Evolutionary conservation across 2,113 vertebrate species (phyloP).

Genomic region (Rutilus rutilus): DNA sequence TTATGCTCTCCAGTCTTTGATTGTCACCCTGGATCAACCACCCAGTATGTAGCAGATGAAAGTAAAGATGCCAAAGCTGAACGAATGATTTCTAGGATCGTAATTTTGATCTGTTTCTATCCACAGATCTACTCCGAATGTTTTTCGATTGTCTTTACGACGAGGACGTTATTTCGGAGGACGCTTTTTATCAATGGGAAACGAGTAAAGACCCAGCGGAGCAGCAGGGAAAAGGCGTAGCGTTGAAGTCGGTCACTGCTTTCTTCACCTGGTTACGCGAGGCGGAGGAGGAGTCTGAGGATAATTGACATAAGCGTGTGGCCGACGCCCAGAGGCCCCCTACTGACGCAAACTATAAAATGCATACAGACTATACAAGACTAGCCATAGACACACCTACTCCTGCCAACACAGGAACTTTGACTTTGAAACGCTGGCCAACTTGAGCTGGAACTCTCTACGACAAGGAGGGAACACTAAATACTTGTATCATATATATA

Average conservation of each 20-base stretch:
- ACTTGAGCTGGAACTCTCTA: slow-evolving; percentile 76
- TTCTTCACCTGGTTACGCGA: slow-evolving; percentile 99
- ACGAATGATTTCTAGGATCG: background rate
- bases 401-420: slow-evolving; percentile 75
- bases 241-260: slow-evolving; percentile 92
- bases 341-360: slow-evolving; percentile 71
- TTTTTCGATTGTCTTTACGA: slow-evolving; percentile 99
- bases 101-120: background rate
- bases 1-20: slow-evolving; percentile 98
- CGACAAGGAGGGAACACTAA: slow-evolving; percentile 88
- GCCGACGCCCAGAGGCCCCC: slow-evolving; percentile 84
- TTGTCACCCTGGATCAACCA: slow-evolving; percentile 97
- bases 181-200: slow-evolving; percentile 98
- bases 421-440: slow-evolving; percentile 75
- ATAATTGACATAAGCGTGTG: slow-evolving; percentile 84
- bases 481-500: slow-evolving; percentile 98
- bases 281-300: slow-evolving; percentile 97
- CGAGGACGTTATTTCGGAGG: slow-evolving; percentile 97
- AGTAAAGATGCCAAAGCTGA: background rate
- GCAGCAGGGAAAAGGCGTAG: slow-evolving; percentile 92
- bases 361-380: slow-evolving; percentile 64
- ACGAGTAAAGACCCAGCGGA: slow-evolving; percentile 94
- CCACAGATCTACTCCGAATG: slow-evolving; percentile 92
- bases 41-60: slow-evolving; percentile 85
- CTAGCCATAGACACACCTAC: slow-evolving; percentile 53